A percentile compares a stretch with the other conserved stretches of the same genome.
phyloP scores from a whole-genome alignment of 2,888 invertebrate species.

The Eristalis tenax region DNA sequence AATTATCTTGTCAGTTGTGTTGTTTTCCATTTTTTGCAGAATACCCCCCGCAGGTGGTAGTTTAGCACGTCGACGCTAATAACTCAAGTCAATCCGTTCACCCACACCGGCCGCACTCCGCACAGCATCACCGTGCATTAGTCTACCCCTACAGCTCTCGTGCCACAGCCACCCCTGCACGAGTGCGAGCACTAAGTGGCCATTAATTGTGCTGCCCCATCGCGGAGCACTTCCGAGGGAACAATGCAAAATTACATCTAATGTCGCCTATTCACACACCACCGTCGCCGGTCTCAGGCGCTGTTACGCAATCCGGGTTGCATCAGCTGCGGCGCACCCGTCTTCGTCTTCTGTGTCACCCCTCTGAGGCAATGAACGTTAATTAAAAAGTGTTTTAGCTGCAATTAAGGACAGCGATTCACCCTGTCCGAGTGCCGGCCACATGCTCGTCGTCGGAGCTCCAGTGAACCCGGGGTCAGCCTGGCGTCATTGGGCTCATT shows the following conservation, averaged over 20 bases:
- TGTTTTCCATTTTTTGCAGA: not conserved
- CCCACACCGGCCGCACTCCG: constrained; percentile 30
- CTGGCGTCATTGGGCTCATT: constrained; percentile 53
- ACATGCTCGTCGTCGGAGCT: constrained; percentile 53
- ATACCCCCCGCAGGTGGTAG: constrained; percentile 13
- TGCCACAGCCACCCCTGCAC: constrained; percentile 48
- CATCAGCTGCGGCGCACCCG: constrained; percentile 34
- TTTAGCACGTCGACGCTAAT: constrained; percentile 28
- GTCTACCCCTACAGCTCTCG: not conserved
- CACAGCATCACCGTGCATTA: not conserved
- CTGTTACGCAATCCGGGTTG: constrained; percentile 45
- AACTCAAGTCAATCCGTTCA: constrained; percentile 46
- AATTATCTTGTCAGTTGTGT: not conserved
- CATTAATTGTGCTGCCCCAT: constrained; percentile 14
- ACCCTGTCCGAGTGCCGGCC: no score
- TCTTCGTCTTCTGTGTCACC: not conserved
- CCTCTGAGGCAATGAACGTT: constrained; percentile 17
- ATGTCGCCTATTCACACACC: not conserved
- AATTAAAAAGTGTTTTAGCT: constrained; percentile 65
- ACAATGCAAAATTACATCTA: constrained; percentile 2
- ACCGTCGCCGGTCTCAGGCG: not conserved
- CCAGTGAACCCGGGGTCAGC: constrained; percentile 49
- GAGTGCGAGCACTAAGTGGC: constrained; percentile 25
- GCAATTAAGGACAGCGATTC: constrained; percentile 64
- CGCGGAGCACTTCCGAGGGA: not conserved